A percentile compares a stretch with the other conserved stretches of the same genome.
These are phyloP conservation scores for Lasioglossum calceatum DNA, from an alignment of 2,888 invertebrate genomes.

Conservation along the genomic window DNA sequence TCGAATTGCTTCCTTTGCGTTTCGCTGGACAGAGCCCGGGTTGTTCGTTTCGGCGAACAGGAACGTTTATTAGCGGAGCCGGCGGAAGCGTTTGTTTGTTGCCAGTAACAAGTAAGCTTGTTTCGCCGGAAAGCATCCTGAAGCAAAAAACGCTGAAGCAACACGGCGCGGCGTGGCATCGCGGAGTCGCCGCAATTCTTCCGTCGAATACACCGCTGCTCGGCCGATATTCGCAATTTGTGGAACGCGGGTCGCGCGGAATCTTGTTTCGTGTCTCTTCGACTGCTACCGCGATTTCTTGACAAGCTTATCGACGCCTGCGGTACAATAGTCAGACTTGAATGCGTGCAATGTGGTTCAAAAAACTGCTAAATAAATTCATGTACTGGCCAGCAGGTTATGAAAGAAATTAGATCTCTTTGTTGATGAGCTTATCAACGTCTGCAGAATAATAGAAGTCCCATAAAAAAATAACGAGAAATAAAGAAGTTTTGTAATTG, in stretches of 20 bases:
- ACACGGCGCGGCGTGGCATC: not conserved
- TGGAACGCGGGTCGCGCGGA: not conserved
- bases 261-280: not conserved
- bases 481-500: too few species aligned
- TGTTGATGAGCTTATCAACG: not conserved
- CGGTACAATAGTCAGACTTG: too few species aligned
- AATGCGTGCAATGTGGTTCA: too few species aligned
- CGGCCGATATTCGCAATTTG: not conserved
- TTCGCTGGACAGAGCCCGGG: not conserved
- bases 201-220: not conserved
- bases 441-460: too few species aligned
- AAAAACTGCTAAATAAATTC: too few species aligned
- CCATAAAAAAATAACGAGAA: too few species aligned
- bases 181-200: not conserved
- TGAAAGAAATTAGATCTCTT: not conserved
- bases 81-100: constrained; percentile 10
- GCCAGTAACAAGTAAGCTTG: constrained; percentile 1
- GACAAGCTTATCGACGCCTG: not conserved
- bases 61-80: constrained; percentile 26
- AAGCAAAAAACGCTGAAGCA: not conserved
- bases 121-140: constrained; percentile 1
- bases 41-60: constrained; percentile 17
- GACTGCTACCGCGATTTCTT: not conserved
- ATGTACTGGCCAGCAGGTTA: too few species aligned
- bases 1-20: constrained; percentile 40